These are phyloP conservation scores for Epinotia bilunana DNA, from an alignment of 2,888 invertebrate genomes.

Conservation along the genomic window DNA sequence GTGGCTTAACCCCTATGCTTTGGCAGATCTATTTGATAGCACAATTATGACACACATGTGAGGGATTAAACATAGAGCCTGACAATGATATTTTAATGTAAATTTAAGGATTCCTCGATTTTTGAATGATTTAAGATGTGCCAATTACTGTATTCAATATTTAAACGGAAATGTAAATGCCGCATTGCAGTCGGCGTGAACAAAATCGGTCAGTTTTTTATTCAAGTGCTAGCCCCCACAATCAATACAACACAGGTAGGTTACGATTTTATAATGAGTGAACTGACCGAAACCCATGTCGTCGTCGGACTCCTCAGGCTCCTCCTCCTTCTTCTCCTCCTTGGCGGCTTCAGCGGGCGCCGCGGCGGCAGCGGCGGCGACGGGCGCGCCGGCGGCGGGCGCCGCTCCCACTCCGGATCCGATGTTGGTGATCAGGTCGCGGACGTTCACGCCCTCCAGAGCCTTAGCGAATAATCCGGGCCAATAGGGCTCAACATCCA, in stretches of 20 bases:
- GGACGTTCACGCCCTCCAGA: constrained; percentile 96
- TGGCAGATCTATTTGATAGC: no score
- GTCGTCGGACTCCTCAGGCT: constrained; percentile 93
- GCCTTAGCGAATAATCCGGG: constrained; percentile 99
- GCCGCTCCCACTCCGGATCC: constrained; percentile 96
- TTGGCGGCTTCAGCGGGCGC: constrained; percentile 88
- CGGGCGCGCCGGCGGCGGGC: constrained; percentile 88
- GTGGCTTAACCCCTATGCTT: no score
- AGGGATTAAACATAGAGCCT: no score
- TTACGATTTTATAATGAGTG: not conserved
- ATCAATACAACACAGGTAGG: not conserved
- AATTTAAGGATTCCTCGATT: no score
- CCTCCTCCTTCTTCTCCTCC: constrained; percentile 91
- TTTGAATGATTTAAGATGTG: no score
- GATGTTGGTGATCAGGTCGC: constrained; percentile 96
- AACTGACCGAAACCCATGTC: constrained; percentile 96
- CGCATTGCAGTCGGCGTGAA: no score
- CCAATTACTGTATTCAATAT: no score
- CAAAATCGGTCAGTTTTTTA: no score
- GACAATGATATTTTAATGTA: no score
- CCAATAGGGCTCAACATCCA: constrained; percentile 99
- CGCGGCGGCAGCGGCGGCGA: constrained; percentile 86
- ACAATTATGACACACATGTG: no score
- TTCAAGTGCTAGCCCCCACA: no score
- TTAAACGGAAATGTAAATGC: no score